phyloP scores from a whole-genome alignment of 2,797 vertebrate genomes.

The Discoglossus pictus region DNA sequence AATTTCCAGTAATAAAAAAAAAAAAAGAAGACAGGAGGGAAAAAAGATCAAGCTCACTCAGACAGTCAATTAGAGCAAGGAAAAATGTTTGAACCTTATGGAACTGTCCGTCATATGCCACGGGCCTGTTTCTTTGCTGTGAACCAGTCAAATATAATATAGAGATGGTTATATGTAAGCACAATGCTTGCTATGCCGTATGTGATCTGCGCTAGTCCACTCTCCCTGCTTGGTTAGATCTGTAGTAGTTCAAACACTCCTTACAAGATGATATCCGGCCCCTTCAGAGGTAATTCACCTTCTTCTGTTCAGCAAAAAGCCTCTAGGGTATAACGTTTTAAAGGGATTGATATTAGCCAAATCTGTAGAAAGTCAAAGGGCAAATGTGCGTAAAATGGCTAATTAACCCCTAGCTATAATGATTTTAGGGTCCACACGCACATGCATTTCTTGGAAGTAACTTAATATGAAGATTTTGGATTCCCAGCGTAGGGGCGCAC shows the following conservation, averaged over 20 bases:
- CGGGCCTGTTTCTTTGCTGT: slow-evolving; percentile 4
- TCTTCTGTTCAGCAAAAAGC: neutral
- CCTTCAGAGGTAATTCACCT: neutral
- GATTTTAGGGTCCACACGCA: neutral
- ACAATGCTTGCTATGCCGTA: neutral
- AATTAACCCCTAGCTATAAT: neutral
- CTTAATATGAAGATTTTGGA: slow-evolving; percentile 1
- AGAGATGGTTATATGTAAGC: neutral
- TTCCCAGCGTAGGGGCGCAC: neutral
- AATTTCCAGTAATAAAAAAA: slow-evolving; percentile 26
- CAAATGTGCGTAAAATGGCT: neutral
- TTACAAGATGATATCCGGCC: neutral
- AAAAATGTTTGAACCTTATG: slow-evolving; percentile 2
- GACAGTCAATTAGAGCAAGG: neutral
- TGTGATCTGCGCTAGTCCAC: neutral
- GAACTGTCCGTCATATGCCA: too few relatives aligned
- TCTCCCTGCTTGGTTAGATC: neutral
- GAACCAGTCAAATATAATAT: slow-evolving; percentile 11
- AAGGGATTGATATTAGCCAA: neutral
- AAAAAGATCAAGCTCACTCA: slow-evolving; percentile 3
- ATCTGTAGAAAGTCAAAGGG: neutral
- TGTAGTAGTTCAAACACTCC: neutral
- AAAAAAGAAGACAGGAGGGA: neutral
- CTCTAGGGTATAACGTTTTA: neutral
- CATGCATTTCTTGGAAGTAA: neutral